A percentile compares a stretch with the other conserved stretches of the same genome.
Conservation (phyloP, 2,113 vertebrate species). For the Gobius niger region DNA sequence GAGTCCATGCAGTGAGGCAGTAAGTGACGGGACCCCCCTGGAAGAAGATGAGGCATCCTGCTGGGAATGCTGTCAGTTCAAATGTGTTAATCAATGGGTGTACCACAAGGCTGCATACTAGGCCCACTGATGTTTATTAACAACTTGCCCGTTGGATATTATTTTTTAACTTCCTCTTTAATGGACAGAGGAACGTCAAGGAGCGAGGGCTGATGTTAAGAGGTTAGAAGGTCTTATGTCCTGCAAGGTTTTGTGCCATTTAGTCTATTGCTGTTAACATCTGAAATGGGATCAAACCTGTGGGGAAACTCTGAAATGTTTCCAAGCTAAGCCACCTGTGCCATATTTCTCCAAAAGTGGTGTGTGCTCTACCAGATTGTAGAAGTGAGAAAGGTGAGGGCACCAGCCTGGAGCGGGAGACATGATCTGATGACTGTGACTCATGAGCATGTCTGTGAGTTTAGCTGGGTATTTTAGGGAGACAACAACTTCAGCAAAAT, state of each 20-base stretch:
- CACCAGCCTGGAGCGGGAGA: background rate
- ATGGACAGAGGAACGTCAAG: no score
- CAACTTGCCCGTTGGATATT: background rate
- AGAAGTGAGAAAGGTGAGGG: background rate
- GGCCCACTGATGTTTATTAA: background rate
- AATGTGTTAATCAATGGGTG: background rate
- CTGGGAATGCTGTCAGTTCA: slow-evolving; percentile 12
- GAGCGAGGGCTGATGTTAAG: no score
- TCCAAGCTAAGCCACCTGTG: background rate
- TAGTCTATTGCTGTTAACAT: no score
- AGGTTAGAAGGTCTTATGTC: no score
- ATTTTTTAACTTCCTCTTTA: no score
- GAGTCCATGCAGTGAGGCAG: slow-evolving; percentile 2
- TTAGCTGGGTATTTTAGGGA: background rate
- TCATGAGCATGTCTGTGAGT: background rate
- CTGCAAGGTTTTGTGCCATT: no score
- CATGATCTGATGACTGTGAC: slow-evolving; percentile 12
- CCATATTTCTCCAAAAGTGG: background rate
- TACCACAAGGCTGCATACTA: background rate
- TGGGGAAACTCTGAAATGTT: no score
- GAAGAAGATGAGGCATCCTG: slow-evolving; percentile 21
- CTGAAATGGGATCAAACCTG: no score
- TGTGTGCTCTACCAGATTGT: background rate
- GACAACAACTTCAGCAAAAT: background rate
- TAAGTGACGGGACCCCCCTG: slow-evolving; percentile 16